Conservation (phyloP, 2,888 invertebrate species). For the Diarsia dahlii region DNA sequence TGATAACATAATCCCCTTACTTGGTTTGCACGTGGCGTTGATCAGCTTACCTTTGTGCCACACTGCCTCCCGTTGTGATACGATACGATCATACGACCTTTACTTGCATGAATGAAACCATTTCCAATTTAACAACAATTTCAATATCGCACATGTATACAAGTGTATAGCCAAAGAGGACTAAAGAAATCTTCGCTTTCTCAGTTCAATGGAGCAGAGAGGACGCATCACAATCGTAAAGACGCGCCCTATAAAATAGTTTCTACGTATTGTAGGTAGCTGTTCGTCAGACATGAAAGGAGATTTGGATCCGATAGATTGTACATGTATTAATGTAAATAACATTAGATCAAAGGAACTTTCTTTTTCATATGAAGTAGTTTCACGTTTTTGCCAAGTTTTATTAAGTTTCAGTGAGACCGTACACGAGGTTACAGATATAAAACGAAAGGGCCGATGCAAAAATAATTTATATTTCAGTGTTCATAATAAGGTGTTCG, state of each 20-base stretch:
- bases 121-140: constrained; percentile 68
- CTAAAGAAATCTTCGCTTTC: constrained; percentile 67
- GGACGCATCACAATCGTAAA: constrained; percentile 48
- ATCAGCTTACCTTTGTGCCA: constrained; percentile 51
- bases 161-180: constrained; percentile 43
- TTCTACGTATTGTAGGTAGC: constrained; percentile 36
- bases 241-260: constrained; percentile 52
- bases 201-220: constrained; percentile 60
- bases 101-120: constrained; percentile 61
- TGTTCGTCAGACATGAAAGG: constrained; percentile 49
- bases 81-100: constrained; percentile 51
- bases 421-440: constrained; percentile 25
- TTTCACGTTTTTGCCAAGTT: constrained; percentile 21
- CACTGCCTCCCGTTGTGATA: constrained; percentile 31
- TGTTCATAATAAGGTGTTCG: constrained; percentile 50
- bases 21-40: constrained; percentile 20
- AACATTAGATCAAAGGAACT: constrained; percentile 48
- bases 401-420: constrained; percentile 37
- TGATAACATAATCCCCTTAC: constrained; percentile 45
- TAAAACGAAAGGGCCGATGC: constrained; percentile 45
- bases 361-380: constrained; percentile 22
- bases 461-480: constrained; percentile 55
- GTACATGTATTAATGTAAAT: constrained; percentile 55
- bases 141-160: constrained; percentile 60
- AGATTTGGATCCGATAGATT: constrained; percentile 45